Conservation (phyloP, 2,888 invertebrate species). For the Poecilobothrus nobilitatus region DNA sequence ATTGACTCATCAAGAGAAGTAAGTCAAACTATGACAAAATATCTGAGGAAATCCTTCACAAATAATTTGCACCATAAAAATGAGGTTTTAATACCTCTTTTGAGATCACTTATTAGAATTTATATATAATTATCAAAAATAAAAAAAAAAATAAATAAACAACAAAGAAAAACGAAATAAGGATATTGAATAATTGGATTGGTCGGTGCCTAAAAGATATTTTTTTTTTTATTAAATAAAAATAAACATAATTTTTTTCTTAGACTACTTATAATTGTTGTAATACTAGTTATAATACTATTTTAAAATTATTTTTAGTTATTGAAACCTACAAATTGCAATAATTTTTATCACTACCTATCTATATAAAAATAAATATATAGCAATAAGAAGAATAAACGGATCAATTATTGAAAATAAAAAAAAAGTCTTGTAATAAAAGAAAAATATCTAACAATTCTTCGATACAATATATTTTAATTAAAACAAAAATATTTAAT, state of each 20-base stretch:
- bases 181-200: not conserved
- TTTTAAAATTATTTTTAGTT: not conserved
- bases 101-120: not conserved
- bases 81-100: not conserved
- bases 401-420: not conserved
- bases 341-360: not conserved
- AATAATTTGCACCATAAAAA: not conserved
- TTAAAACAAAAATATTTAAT: not conserved
- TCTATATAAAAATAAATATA: not conserved
- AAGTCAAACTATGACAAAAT: not conserved
- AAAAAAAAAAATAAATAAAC: not conserved
- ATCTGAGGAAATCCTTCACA: not conserved
- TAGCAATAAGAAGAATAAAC: not conserved
- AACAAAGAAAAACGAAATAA: not conserved
- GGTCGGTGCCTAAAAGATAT: constrained; percentile 1
- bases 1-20: not conserved
- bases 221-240: not conserved
- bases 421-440: too few species aligned
- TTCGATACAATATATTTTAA: not conserved
- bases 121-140: not conserved
- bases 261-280: not conserved
- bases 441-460: not conserved
- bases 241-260: not conserved
- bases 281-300: too few species aligned
- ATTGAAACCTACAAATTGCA: not conserved